These are phyloP conservation scores for Eulemur albifrons DNA, from an alignment of 2,797 vertebrate genomes.

Conservation along the genomic window DNA sequence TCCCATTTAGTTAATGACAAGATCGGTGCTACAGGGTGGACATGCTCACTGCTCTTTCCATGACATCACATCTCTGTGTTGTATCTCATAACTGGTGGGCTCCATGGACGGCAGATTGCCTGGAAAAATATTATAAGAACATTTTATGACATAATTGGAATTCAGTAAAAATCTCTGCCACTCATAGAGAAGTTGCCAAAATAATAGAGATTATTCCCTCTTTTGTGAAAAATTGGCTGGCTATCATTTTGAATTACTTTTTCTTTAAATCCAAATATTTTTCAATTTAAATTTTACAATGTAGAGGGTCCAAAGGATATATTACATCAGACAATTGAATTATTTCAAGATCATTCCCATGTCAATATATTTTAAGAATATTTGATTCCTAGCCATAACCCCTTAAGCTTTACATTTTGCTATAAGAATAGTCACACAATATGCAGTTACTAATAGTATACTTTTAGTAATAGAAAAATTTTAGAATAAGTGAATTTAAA, in stretches of 20 bases:
- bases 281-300: conserved; percentile 26
- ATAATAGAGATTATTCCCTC: not conserved
- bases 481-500: not conserved
- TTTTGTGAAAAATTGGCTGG: not conserved
- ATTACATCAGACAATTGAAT: not conserved
- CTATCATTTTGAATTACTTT: not conserved
- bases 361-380: not conserved
- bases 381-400: not conserved
- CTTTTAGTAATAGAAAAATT: not conserved
- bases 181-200: not conserved
- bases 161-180: not conserved
- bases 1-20: not conserved
- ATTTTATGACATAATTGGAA: not conserved
- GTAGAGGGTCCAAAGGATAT: not conserved
- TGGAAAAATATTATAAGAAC: not conserved
- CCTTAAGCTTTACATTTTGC: not conserved
- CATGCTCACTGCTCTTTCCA: not conserved
- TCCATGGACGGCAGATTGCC: not conserved
- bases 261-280: not conserved
- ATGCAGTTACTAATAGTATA: not conserved
- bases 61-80: not conserved
- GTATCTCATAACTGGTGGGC: not conserved
- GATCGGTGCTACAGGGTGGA: no score
- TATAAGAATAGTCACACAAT: not conserved
- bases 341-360: not conserved